Percentiles rank a stretch among this genome's conserved stretches.
Conservation (phyloP, 2,888 invertebrate species). For the Isotomurus palustris region DNA sequence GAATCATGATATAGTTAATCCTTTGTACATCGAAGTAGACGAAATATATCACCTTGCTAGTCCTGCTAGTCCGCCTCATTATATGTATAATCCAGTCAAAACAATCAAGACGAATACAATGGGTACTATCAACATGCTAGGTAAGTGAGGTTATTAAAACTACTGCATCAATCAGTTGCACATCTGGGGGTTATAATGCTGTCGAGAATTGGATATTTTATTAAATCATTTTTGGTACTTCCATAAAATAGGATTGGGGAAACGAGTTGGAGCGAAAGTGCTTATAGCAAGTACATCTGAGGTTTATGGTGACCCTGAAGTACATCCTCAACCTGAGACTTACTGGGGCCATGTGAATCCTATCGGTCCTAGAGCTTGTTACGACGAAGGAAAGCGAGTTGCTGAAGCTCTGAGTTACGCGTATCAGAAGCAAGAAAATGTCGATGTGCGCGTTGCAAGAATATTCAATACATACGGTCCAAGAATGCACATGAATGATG, state of each 20-base stretch:
- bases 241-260: constrained; percentile 68
- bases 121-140: constrained; percentile 89
- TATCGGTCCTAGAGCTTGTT: constrained; percentile 86
- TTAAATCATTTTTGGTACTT: constrained; percentile 10
- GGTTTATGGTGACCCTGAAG: constrained; percentile 97
- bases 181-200: too few relatives aligned
- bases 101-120: constrained; percentile 98
- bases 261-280: constrained; percentile 85
- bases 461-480: constrained; percentile 99
- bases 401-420: constrained; percentile 94
- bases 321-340: constrained; percentile 95
- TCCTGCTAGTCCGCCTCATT: constrained; percentile 98
- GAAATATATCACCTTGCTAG: constrained; percentile 98
- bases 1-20: constrained; percentile 97
- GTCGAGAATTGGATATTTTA: neutral
- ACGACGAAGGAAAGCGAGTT: constrained; percentile 98
- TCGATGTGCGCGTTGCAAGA: constrained; percentile 89
- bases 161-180: too few relatives aligned
- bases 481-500: constrained; percentile 98
- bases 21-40: constrained; percentile 93
- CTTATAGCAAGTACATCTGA: constrained; percentile 97
- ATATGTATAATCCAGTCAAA: constrained; percentile 99
- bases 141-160: constrained; percentile 52
- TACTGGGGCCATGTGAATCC: constrained; percentile 98
- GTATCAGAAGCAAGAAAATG: constrained; percentile 94